Conservation (phyloP, 1,140 invertebrate species). For the Aphelenchoides avenae region DNA sequence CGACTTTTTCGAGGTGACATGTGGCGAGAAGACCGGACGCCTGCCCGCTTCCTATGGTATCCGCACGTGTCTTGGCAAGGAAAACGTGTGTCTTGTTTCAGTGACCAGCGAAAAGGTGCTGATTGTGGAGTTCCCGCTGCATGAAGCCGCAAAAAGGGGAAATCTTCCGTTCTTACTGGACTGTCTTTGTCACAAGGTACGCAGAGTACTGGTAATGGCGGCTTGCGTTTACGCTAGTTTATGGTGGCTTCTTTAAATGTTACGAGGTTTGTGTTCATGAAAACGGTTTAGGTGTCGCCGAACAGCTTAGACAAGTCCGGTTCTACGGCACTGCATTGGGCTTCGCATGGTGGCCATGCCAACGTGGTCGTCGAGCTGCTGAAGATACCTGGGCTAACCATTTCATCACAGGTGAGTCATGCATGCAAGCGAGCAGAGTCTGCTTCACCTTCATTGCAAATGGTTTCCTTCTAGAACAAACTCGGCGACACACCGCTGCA, state of each 20-base stretch:
- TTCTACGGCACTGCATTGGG: slow-evolving; percentile 71
- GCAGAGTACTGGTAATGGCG: slow-evolving; percentile 12
- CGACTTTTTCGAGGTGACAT: slow-evolving; percentile 7
- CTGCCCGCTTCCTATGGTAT: slow-evolving; percentile 3
- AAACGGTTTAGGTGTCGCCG: slow-evolving; percentile 64
- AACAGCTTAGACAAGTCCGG: slow-evolving; percentile 70
- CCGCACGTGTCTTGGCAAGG: slow-evolving; percentile 21
- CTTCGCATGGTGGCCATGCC: slow-evolving; percentile 65
- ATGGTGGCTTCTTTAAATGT: slow-evolving; percentile 23
- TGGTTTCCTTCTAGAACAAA: slow-evolving; percentile 56
- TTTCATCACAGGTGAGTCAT: slow-evolving; percentile 61
- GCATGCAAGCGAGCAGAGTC: neutral
- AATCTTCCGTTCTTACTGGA: slow-evolving; percentile 68
- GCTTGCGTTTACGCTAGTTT: neutral
- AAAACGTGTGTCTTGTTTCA: slow-evolving; percentile 3
- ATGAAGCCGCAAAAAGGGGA: slow-evolving; percentile 71
- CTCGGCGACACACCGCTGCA: slow-evolving; percentile 65
- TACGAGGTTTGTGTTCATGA: slow-evolving; percentile 1
- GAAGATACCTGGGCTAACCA: slow-evolving; percentile 55
- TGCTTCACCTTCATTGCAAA: too few species aligned
- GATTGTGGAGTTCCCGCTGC: slow-evolving; percentile 68
- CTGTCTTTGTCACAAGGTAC: slow-evolving; percentile 67
- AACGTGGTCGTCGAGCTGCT: slow-evolving; percentile 60
- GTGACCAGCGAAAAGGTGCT: slow-evolving; percentile 63
- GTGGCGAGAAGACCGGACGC: neutral